Conservation (phyloP, 2,797 vertebrate species). For the Silurus lanzhouensis region DNA sequence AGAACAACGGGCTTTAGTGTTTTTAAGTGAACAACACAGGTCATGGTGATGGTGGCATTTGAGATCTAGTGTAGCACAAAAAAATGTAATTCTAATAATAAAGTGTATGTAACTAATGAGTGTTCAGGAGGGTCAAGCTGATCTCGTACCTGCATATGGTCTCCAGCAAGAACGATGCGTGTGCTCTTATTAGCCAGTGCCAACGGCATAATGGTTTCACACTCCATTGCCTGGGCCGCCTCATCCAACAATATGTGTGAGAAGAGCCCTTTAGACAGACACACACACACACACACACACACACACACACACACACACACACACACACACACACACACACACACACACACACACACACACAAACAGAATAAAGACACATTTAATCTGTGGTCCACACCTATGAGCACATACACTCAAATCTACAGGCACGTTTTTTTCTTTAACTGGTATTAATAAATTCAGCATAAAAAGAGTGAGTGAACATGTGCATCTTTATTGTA, state of each 20-base stretch:
- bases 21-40: not conserved
- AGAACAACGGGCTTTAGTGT: not conserved
- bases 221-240: slow-evolving; percentile 99
- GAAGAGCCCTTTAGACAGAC: slow-evolving; percentile 83
- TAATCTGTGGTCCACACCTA: not conserved
- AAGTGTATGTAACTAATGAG: not conserved
- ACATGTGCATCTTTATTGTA: not conserved
- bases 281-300: slow-evolving; percentile 29
- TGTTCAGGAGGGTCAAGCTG: not conserved
- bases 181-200: slow-evolving; percentile 92
- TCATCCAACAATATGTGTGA: slow-evolving; percentile 97
- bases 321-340: slow-evolving; percentile 33
- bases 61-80: not conserved
- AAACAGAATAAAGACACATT: not conserved
- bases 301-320: slow-evolving; percentile 42
- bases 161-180: slow-evolving; percentile 94
- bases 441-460: not conserved
- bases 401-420: not conserved
- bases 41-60: not conserved
- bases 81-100: not conserved
- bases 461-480: not conserved
- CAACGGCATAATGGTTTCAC: slow-evolving; percentile 99
- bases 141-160: slow-evolving; percentile 93
- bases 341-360: too few relatives aligned
- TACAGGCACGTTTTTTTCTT: not conserved